A percentile compares a stretch with the other conserved stretches of the same genome.
Evolutionary conservation across 2,797 vertebrate genomes (phyloP).

Genomic region (Bryconaethiops microstoma): DNA sequence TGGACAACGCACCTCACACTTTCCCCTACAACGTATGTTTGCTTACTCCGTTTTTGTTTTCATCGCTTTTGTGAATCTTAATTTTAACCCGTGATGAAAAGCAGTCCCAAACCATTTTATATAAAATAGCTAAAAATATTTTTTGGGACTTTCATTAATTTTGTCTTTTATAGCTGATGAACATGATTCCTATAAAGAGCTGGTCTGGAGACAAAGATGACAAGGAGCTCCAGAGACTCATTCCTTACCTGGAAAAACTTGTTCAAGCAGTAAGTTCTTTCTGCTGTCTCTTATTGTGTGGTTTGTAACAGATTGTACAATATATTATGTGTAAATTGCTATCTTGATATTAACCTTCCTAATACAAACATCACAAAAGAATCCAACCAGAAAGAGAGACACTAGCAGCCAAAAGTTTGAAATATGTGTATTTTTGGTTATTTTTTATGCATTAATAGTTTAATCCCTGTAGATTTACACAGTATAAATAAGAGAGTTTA

Average conservation of each 20-base stretch:
- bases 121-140: neutral
- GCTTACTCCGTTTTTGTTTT: neutral
- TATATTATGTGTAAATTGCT: too few species aligned
- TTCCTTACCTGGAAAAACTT: slow-evolving; percentile 77
- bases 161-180: slow-evolving; percentile 74
- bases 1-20: slow-evolving; percentile 81
- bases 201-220: slow-evolving; percentile 77
- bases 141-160: neutral
- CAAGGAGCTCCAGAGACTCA: slow-evolving; percentile 76
- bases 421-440: too few species aligned
- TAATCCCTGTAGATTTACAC: too few species aligned
- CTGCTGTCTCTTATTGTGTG: neutral
- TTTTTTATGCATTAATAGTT: too few species aligned
- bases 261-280: slow-evolving; percentile 68
- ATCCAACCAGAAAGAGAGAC: too few species aligned
- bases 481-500: neutral
- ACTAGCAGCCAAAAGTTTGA: too few species aligned
- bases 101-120: neutral
- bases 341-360: too few species aligned
- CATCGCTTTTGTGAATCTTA: neutral
- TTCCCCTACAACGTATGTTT: slow-evolving; percentile 80
- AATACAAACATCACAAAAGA: too few species aligned
- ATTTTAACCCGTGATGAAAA: neutral
- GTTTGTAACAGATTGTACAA: neutral
- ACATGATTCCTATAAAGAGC: slow-evolving; percentile 77